Evolutionary conservation across 2,113 vertebrate genomes (phyloP), one percentile per base, ranked within the genome.

Genomic region (Plotosus lineatus): DNA sequence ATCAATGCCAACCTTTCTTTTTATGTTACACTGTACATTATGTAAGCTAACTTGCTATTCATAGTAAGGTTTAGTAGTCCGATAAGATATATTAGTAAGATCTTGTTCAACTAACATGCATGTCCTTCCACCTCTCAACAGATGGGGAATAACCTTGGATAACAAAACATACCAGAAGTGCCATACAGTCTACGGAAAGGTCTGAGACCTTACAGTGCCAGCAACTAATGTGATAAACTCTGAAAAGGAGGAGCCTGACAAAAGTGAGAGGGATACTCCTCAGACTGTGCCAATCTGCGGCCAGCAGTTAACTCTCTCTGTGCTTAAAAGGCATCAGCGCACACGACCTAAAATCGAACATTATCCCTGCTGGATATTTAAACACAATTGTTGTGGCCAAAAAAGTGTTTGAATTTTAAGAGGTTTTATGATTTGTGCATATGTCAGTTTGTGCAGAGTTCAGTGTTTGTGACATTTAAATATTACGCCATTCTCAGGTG

Each of bases 101-200:
- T 80, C 36, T 23, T 77, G 63, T 87, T 87, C 31, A n/a, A 87
- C 86, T 91, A 68, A 89, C 50, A 76, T 89, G 60, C 77, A 73
- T 92, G 80, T 90, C 88, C 81, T 90, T 92, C 78, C 90, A 38
- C 55, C 72, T 84, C 80, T 91, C 86, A 84, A 93, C 92, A 94
- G 93, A 94, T 94, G 93, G 93, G 93, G 78, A 94, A 94, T 88
- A 94, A 38, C 88, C 90, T 94, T 82, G 93, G 91, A 89, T 94
- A 92, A 91, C 65, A 51, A 85, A 85, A 87, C 83, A 88, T 74
- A 86, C 87, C 86, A 53, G 86, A 55, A 85, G 60, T 60, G 28
- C 74, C 81, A 80, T 86, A 85, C 88, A 80, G 84, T 73, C 78
- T 72, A 21, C 60, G 11, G 77, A 88, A 83, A 84, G 87, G 85